These are phyloP conservation scores for Drosophila persimilis DNA, from an alignment of 1,140 invertebrate genomes.

Conservation along the genomic window DNA sequence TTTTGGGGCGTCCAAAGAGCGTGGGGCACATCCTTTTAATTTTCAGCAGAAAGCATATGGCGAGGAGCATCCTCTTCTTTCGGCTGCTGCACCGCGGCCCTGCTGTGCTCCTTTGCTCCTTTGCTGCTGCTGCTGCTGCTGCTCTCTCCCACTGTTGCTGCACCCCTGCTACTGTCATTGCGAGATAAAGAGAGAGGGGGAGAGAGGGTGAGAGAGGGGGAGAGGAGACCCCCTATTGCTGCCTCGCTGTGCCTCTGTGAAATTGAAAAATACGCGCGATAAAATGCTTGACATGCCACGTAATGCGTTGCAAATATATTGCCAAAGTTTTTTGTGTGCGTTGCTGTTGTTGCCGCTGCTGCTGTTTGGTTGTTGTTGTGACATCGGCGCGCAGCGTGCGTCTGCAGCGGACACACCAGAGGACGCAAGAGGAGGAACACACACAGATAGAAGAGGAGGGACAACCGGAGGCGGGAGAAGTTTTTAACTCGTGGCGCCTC, in stretches of 20 bases:
- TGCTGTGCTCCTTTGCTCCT: too few relatives aligned
- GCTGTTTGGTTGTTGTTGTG: conserved; percentile 70
- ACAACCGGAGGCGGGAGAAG: conserved; percentile 25
- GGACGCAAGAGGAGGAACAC: neutral
- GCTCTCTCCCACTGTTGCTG: neutral
- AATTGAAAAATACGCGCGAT: conserved; percentile 82
- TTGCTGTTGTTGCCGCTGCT: conserved; percentile 27
- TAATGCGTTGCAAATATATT: conserved; percentile 81
- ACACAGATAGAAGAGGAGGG: neutral
- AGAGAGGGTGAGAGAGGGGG: conserved; percentile 19
- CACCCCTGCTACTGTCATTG: conserved; percentile 41
- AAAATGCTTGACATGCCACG: conserved; percentile 81
- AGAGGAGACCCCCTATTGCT: conserved; percentile 38
- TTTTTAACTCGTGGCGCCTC: conserved; percentile 59
- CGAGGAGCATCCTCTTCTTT: conserved; percentile 33
- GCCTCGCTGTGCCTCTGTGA: conserved; percentile 27
- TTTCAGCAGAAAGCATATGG: conserved; percentile 71
- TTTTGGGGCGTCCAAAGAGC: too few relatives aligned
- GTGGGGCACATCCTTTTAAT: conserved; percentile 53
- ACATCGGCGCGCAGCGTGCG: conserved; percentile 57
- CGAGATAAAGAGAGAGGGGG: conserved; percentile 30
- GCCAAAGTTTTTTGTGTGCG: conserved; percentile 69
- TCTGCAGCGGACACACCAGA: conserved; percentile 18
- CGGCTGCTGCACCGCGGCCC: too few relatives aligned
- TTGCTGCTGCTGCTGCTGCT: too few relatives aligned